Base-by-base conservation (phyloP, 2,888 invertebrate species). In the Euplagia quadripunctaria region DNA sequence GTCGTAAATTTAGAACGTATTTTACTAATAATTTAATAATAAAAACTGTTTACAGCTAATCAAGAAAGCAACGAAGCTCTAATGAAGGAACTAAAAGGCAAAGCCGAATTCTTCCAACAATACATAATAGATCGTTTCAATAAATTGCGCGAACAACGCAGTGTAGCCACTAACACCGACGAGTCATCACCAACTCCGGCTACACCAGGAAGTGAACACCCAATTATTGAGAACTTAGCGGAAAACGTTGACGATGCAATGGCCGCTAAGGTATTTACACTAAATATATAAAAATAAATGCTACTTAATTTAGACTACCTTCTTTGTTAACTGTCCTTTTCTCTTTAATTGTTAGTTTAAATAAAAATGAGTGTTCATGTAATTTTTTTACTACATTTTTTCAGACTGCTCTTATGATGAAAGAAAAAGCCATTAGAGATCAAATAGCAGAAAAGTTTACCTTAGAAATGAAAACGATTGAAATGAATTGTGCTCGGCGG, bases 391-490 rank as follows among this genome's bases (percentile, higher is more conserved):
- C 7, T 49, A 46, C 6, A 55, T 4, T 70, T 52, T 64, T 92
- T 63, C 92, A 96, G 93, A 96, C 95, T 20, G 93, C 92, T 17
- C 92, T 96, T 51, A 94, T 95, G 91, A 92, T 95, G 88, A 96
- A 96, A 86, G 96, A 96, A 81, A 96, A 96, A 85, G 96, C 96
- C 0, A 96, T 97, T 72, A 94, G 97, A 2, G 97, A 97, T 78
- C 97, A 97, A 87, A 97, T 97, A 94, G 97, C 97, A 0, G 97
- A 97, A 81, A 96, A 97, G 75, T 97, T 97, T 80, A 96, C 97
- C 0, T 85, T 96, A 46, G 97, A 97, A 90, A 94, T 97, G 81
- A 97, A 97, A 88, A 94, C 95, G 0, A 91, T 96, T 12, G 97
- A 97, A 88, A 94, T 96, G 91, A 95, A 96, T 75, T 96, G 96